Evolutionary conservation across 2,888 invertebrate genomes (phyloP).

Genomic region (Beris morrisii): DNA sequence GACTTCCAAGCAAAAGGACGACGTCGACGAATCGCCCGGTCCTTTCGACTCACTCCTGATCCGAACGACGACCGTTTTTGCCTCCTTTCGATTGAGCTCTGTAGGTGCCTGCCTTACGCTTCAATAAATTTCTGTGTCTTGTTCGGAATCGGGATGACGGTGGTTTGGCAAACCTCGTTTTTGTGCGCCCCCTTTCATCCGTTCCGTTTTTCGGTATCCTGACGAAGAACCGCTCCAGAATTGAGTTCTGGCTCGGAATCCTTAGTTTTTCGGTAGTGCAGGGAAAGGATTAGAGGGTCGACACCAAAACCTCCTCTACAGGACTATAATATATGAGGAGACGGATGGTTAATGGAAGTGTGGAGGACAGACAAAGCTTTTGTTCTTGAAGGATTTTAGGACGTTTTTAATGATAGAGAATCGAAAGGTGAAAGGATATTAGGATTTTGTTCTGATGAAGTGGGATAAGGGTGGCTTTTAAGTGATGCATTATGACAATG

Average conservation of each 20-base stretch:
- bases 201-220: constrained; percentile 26
- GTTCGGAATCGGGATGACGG: constrained; percentile 25
- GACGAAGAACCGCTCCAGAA: constrained; percentile 22
- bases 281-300: constrained; percentile 16
- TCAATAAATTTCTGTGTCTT: constrained; percentile 33
- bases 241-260: constrained; percentile 22
- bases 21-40: too few species aligned
- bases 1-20: not conserved
- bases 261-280: constrained; percentile 22
- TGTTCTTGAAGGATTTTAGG: constrained; percentile 32
- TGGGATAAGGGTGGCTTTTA: not conserved
- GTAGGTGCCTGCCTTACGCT: constrained; percentile 31
- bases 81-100: constrained; percentile 30
- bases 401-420: constrained; percentile 32
- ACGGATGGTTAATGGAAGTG: constrained; percentile 26
- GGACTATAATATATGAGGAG: constrained; percentile 20
- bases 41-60: too few species aligned
- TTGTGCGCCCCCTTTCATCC: constrained; percentile 17
- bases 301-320: constrained; percentile 9
- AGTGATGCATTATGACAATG: too few species aligned
- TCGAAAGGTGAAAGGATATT: constrained; percentile 31
- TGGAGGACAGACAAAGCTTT: constrained; percentile 29
- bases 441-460: constrained; percentile 5
- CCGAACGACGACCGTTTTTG: constrained; percentile 18
- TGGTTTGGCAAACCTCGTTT: constrained; percentile 31